A percentile compares a stretch with the other conserved stretches of the same genome.
phyloP scores from a whole-genome alignment of 2,888 invertebrate species.

The Macrophya annulata region DNA sequence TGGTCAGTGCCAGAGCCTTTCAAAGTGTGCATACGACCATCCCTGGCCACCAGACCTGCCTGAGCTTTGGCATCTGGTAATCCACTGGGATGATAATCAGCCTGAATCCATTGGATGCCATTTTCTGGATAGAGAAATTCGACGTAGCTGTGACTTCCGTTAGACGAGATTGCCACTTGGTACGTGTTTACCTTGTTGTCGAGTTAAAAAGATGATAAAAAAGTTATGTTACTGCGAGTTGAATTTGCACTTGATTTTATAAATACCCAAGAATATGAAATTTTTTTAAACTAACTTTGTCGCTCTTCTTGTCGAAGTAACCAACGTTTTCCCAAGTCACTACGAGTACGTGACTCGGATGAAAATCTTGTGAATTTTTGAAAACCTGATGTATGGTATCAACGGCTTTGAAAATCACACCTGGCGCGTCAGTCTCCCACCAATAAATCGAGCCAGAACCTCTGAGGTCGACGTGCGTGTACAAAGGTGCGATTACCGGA shows the following conservation, averaged over 20 bases:
- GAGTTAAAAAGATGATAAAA: conserved; percentile 25
- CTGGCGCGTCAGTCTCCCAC: conserved; percentile 84
- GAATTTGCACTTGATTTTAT: background rate
- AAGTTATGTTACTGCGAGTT: conserved; percentile 6
- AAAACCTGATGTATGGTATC: conserved; percentile 88
- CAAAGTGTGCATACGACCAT: conserved; percentile 88
- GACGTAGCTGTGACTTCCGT: conserved; percentile 91
- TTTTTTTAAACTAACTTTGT: conserved; percentile 81
- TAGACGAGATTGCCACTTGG: conserved; percentile 86
- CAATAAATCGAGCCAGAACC: conserved; percentile 88
- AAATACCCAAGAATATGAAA: background rate
- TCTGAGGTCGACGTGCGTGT: conserved; percentile 94
- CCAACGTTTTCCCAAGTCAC: conserved; percentile 96
- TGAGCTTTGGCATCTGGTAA: conserved; percentile 95
- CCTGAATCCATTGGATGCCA: conserved; percentile 96
- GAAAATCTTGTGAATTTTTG: conserved; percentile 86
- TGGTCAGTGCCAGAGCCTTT: conserved; percentile 96
- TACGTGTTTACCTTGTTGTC: conserved; percentile 88
- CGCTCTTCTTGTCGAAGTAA: conserved; percentile 84
- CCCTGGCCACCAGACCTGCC: conserved; percentile 94
- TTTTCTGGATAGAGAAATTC: conserved; percentile 93
- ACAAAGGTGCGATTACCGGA: conserved; percentile 94
- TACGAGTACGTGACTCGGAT: conserved; percentile 90
- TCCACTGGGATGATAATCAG: conserved; percentile 87
- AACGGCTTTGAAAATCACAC: conserved; percentile 85